Conservation (phyloP, 2,797 vertebrate species). For the Phrynocephalus forsythii region DNA sequence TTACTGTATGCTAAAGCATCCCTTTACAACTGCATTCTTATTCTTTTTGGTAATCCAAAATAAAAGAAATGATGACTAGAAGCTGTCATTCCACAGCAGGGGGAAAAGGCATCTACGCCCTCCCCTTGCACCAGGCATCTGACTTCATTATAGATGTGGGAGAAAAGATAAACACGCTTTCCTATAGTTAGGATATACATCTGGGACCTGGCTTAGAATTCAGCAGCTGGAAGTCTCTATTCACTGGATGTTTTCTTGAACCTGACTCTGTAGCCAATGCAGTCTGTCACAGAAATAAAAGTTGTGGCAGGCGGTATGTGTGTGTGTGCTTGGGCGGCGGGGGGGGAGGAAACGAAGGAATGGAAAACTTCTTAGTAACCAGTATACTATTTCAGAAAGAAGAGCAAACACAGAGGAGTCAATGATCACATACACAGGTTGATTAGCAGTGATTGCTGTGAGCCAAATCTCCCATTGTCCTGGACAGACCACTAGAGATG, state of each 20-base stretch:
- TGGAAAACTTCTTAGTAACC: slow-evolving; percentile 35
- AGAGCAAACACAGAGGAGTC: neutral
- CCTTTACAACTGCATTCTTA: neutral
- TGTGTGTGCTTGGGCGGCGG: neutral
- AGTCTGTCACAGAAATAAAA: slow-evolving; percentile 36
- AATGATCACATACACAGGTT: neutral
- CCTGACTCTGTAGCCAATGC: slow-evolving; percentile 22
- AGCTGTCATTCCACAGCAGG: neutral
- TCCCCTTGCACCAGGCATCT: neutral
- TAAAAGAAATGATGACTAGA: slow-evolving; percentile 20
- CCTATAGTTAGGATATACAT: slow-evolving; percentile 40
- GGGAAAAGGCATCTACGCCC: slow-evolving; percentile 4
- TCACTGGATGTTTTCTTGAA: slow-evolving; percentile 39
- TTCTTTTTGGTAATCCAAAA: slow-evolving; percentile 21
- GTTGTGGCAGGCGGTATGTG: neutral
- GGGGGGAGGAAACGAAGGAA: slow-evolving; percentile 21
- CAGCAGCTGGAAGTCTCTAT: slow-evolving; percentile 39
- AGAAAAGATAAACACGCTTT: slow-evolving; percentile 58
- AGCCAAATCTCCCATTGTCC: neutral
- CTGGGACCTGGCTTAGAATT: slow-evolving; percentile 45
- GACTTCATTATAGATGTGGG: slow-evolving; percentile 32
- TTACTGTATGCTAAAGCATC: neutral
- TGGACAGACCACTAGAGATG: too few relatives aligned
- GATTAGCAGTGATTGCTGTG: neutral
- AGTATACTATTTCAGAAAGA: slow-evolving; percentile 30